phyloP scores from a whole-genome alignment of 2,797 vertebrate species.

The Periophthalmus magnuspinnatus region DNA sequence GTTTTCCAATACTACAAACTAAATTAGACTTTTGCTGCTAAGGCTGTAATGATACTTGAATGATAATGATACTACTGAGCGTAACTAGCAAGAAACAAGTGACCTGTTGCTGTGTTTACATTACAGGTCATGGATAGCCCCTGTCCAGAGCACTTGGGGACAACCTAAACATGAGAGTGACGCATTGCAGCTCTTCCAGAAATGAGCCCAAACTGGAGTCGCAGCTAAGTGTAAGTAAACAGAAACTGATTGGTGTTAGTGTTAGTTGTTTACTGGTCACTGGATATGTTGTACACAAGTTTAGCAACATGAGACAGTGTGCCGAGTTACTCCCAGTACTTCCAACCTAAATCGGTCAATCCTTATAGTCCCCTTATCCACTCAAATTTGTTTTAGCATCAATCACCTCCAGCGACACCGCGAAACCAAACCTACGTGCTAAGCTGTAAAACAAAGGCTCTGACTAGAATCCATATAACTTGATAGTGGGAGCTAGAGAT shows the following conservation, averaged over 20 bases:
- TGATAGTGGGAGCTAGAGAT: conserved; percentile 18
- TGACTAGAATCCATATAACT: conserved; percentile 25
- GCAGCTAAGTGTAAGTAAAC: conserved; percentile 22
- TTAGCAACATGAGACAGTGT: conserved; percentile 63
- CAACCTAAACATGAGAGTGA: not conserved
- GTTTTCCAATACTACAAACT: too few relatives aligned
- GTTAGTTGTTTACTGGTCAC: conserved; percentile 60
- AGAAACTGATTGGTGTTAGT: conserved; percentile 40
- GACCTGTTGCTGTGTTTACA: not conserved
- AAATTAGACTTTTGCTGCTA: too few relatives aligned
- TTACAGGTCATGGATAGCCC: not conserved
- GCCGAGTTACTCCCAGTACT: conserved; percentile 53
- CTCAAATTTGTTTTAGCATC: conserved; percentile 52
- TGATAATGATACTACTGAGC: too few relatives aligned
- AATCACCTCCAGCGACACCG: conserved; percentile 19
- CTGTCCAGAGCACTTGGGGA: not conserved
- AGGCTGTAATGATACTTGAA: too few relatives aligned
- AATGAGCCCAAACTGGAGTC: not conserved
- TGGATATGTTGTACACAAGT: conserved; percentile 55
- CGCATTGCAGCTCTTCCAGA: not conserved
- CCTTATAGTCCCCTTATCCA: not conserved
- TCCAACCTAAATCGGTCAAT: conserved; percentile 4
- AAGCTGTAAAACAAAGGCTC: conserved; percentile 30
- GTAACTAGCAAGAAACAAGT: too few relatives aligned
- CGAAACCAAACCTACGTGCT: conserved; percentile 55